Conservation (phyloP, 2,113 vertebrate species). For the Ophiodon elongatus region DNA sequence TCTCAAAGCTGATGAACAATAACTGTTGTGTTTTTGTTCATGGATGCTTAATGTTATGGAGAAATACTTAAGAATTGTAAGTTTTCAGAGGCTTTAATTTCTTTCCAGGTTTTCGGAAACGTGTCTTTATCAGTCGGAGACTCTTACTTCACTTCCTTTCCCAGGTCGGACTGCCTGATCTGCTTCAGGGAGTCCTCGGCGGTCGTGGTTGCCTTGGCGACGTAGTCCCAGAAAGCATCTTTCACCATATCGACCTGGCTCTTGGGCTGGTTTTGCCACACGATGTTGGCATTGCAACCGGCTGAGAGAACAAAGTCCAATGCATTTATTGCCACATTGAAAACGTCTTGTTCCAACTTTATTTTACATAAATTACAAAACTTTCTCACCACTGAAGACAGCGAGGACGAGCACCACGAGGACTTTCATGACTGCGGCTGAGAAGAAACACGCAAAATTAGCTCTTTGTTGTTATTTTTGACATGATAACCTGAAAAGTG, state of each 20-base stretch:
- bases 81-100: background rate
- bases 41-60: background rate
- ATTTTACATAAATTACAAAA: background rate
- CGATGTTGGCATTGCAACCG: constrained; percentile 67
- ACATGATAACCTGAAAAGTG: background rate
- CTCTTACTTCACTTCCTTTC: constrained; percentile 73
- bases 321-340: background rate
- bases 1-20: background rate
- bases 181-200: constrained; percentile 68
- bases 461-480: background rate
- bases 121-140: background rate
- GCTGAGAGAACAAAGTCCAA: background rate
- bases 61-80: background rate
- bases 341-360: background rate
- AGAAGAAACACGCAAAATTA: constrained; percentile 4
- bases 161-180: constrained; percentile 68
- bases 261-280: constrained; percentile 54
- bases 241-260: constrained; percentile 69
- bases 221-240: constrained; percentile 80
- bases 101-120: background rate
- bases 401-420: constrained; percentile 60
- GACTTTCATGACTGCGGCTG: constrained; percentile 73
- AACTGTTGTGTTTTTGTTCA: background rate
- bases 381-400: constrained; percentile 56
- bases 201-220: constrained; percentile 62